Evolutionary conservation across 2,797 vertebrate genomes (phyloP).

Genomic region (Characodon lateralis): DNA sequence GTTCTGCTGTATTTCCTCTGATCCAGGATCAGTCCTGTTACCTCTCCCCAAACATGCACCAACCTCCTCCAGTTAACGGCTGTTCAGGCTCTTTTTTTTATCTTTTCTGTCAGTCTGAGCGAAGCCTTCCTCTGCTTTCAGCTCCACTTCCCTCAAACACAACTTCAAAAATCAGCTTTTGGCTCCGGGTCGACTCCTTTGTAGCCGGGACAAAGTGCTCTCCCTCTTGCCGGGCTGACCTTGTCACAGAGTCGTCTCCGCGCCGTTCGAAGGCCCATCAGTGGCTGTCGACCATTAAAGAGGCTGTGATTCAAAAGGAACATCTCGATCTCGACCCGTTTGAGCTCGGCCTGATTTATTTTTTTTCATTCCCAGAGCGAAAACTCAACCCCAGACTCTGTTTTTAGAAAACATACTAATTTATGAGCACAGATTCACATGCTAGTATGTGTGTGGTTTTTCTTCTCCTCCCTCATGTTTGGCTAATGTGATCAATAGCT

Average conservation of each 20-base stretch:
- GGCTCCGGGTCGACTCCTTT: constrained; percentile 30
- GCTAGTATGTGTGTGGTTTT: background rate
- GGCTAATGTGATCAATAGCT: constrained; percentile 69
- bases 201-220: constrained; percentile 43
- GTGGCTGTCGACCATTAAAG: constrained; percentile 57
- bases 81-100: constrained; percentile 19
- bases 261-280: constrained; percentile 53
- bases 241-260: constrained; percentile 48
- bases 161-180: constrained; percentile 43
- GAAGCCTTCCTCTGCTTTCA: constrained; percentile 20
- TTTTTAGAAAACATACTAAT: constrained; percentile 3
- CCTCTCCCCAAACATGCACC: background rate
- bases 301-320: constrained; percentile 43
- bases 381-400: constrained; percentile 32
- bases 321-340: constrained; percentile 25
- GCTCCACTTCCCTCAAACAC: constrained; percentile 33
- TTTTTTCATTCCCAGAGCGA: constrained; percentile 22
- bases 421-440: background rate
- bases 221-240: constrained; percentile 51
- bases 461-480: constrained; percentile 22
- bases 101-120: constrained; percentile 29
- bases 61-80: constrained; percentile 13
- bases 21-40: background rate
- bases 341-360: constrained; percentile 22
- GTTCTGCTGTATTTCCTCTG: background rate